Base-by-base conservation (phyloP, 2,113 vertebrate species). In the Gasterosteus aculeatus region DNA sequence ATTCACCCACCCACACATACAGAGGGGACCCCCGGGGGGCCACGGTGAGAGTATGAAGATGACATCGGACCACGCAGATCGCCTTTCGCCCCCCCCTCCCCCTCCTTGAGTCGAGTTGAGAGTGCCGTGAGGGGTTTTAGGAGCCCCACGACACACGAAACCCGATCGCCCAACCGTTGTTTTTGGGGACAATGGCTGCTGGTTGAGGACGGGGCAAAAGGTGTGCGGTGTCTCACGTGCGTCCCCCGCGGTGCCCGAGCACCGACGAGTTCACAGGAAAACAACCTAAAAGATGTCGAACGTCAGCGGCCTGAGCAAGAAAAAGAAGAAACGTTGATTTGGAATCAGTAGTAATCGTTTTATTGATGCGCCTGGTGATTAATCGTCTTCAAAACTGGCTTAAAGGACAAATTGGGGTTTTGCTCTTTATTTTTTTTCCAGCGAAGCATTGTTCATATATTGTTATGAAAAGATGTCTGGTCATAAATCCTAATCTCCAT, bases 11-110 rank as follows among this genome's bases (percentile, higher is more conserved):
- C 35, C 75, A 71, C 67, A 42, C 74, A 70, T 64, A 41, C 82
- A 69, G 69, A 73, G 69, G 71, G 65, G 39, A 22, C 46, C 64
- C 86, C 88, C 47, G 69, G 49, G 75, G 75, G 90, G 85, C 85
- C 78, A 72, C 79, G 75, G 82, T 59, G 57, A 86, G 88, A 85
- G 81, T 85, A 80, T 67, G 71, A 80, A 85, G 80, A 84, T 71
- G 68, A 91, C 88, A 90, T 90, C 87, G 88, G 72, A 80, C 79
- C 82, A 71, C 54, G 35, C 72, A 42, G 92, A 93, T 94, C 91
- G 75, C 77, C 91, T 94, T 94, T 91, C 92, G 89, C 84, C 75
- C 72, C 19, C 49, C 49, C 47, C 42, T 11, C 42, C 19, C 8
- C 79, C 57, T 66, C 78, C 76, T 63, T 78, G 82, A 80, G 81